phyloP scores from a whole-genome alignment of 2,888 invertebrate genomes.

The Patella caerulea region DNA sequence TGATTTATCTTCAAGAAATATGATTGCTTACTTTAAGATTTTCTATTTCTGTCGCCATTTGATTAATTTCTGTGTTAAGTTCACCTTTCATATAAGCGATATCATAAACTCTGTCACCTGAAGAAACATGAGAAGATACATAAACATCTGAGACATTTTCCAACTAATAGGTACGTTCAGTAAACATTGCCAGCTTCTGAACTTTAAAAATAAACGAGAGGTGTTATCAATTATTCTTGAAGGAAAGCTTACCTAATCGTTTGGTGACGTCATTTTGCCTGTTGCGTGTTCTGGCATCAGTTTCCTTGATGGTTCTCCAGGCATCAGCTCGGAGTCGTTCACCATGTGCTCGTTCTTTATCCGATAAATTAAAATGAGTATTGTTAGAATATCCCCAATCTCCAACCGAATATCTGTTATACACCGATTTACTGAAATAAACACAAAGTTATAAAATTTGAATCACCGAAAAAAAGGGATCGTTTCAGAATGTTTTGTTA shows the following conservation, averaged over 20 bases:
- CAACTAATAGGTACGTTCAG: background rate
- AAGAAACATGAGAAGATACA: background rate
- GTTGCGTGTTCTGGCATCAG: slow-evolving; percentile 68
- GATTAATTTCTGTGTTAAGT: slow-evolving; percentile 84
- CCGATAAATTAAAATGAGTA: slow-evolving; percentile 85
- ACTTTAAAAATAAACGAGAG: background rate
- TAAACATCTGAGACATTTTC: too few relatives aligned
- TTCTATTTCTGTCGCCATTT: slow-evolving; percentile 80
- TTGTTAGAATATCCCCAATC: slow-evolving; percentile 90
- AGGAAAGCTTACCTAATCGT: slow-evolving; percentile 77
- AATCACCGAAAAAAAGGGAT: background rate
- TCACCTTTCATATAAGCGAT: slow-evolving; percentile 74
- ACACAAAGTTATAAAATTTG: background rate
- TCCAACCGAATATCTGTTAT: slow-evolving; percentile 86
- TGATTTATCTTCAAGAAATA: too few relatives aligned
- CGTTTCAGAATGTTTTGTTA: background rate
- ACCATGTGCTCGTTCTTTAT: slow-evolving; percentile 82
- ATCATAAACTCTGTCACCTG: slow-evolving; percentile 59
- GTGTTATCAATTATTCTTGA: background rate
- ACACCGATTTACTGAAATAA: slow-evolving; percentile 73
- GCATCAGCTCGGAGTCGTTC: slow-evolving; percentile 67
- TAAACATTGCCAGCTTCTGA: background rate
- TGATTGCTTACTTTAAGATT: slow-evolving; percentile 50
- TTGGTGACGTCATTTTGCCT: slow-evolving; percentile 83
- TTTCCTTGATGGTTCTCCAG: slow-evolving; percentile 69